These are phyloP conservation scores for Drosophila kohkoa DNA, from an alignment of 1,140 invertebrate genomes.

Conservation along the genomic window DNA sequence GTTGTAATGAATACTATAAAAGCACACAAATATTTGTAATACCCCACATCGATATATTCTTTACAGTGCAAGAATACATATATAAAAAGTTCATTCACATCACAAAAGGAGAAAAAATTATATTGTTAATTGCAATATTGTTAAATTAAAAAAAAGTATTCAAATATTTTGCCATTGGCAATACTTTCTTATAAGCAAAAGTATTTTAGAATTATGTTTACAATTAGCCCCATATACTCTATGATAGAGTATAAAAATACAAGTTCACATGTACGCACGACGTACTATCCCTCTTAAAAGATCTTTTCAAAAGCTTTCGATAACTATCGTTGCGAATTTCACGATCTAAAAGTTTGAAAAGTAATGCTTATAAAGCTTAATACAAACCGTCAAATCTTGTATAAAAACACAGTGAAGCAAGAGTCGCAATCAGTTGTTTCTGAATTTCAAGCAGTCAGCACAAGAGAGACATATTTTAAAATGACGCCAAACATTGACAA, in stretches of 20 bases:
- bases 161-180: no score
- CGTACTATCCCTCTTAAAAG: not conserved
- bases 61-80: no score
- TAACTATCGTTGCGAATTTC: not conserved
- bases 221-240: no score
- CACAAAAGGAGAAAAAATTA: no score
- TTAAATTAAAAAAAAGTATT: no score
- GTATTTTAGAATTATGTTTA: no score
- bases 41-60: no score
- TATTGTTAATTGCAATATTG: no score
- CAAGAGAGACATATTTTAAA: not conserved
- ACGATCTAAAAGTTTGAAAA: not conserved
- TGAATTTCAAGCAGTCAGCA: not conserved
- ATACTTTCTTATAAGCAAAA: no score
- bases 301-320: not conserved
- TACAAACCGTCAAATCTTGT: not conserved
- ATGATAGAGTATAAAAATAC: not conserved
- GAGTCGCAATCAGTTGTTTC: not conserved
- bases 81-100: no score
- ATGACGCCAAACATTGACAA: constrained; percentile 4
- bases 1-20: no score
- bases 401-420: not conserved
- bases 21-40: no score
- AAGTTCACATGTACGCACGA: not conserved
- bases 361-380: not conserved